Percentiles rank a stretch among this genome's conserved stretches.
Evolutionary conservation across 2,888 invertebrate species (phyloP).

Genomic region (Timema podura): DNA sequence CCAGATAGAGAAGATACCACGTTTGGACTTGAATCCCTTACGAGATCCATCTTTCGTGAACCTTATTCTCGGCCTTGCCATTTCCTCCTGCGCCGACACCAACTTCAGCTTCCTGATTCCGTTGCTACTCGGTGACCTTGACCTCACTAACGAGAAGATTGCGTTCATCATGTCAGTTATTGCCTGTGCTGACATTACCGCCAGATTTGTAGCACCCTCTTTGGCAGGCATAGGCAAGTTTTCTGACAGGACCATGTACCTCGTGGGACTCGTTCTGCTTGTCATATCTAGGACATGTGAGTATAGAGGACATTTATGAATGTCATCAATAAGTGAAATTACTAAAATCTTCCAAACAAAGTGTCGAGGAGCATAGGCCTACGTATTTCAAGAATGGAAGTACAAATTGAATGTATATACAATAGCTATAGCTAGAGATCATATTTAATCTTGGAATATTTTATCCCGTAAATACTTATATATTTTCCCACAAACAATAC

Average conservation of each 20-base stretch:
- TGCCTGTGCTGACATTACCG: background rate
- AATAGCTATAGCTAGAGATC: too few relatives aligned
- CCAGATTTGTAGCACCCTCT: background rate
- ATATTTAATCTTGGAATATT: too few relatives aligned
- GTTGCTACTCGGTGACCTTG: background rate
- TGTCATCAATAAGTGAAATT: too few relatives aligned
- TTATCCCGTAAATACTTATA: too few relatives aligned
- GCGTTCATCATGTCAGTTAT: background rate
- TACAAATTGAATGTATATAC: too few relatives aligned
- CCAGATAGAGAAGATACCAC: too few relatives aligned
- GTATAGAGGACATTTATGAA: background rate
- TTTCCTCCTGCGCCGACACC: background rate
- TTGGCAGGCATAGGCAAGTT: background rate
- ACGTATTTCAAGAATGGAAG: too few relatives aligned
- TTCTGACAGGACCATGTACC: background rate
- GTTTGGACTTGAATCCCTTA: background rate
- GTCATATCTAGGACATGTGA: background rate
- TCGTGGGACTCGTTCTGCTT: background rate
- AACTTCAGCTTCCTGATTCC: background rate
- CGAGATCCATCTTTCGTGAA: background rate
- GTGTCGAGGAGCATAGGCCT: too few relatives aligned
- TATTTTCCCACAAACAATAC: too few relatives aligned
- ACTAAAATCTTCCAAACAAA: too few relatives aligned
- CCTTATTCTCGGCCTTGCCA: slow-evolving; percentile 6
- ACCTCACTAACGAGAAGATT: too few relatives aligned